A percentile compares a stretch with the other conserved stretches of the same genome.
Conservation (phyloP, 2,797 vertebrate species). For the Aratinga solstitialis region DNA sequence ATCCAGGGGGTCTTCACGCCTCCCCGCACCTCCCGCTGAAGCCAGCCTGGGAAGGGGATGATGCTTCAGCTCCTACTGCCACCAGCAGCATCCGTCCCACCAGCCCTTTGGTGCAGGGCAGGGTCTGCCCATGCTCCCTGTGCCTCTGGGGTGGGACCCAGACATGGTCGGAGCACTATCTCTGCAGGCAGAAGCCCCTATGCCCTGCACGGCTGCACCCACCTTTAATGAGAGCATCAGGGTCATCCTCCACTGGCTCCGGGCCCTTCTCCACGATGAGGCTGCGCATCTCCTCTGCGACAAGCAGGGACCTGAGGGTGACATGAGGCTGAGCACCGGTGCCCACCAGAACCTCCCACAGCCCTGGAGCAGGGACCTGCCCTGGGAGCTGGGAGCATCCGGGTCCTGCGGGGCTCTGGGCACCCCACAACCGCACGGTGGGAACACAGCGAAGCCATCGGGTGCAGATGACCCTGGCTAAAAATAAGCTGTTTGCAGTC, state of each 20-base stretch:
- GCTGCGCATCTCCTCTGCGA: slow-evolving; percentile 88
- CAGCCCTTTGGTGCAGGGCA: rapidly evolving
- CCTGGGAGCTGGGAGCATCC: rapidly evolving
- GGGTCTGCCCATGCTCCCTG: neutral
- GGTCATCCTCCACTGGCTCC: slow-evolving; percentile 83
- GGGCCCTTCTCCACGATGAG: slow-evolving; percentile 88
- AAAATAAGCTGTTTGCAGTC: slow-evolving; percentile 90
- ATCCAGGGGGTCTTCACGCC: slow-evolving; percentile 85
- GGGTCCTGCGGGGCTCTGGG: neutral
- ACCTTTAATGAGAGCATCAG: slow-evolving; percentile 91
- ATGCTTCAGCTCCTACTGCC: neutral
- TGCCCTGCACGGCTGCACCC: neutral
- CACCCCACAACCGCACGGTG: slow-evolving; percentile 47
- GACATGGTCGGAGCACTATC: neutral
- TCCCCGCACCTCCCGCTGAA: slow-evolving; percentile 85
- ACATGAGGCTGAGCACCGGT: neutral
- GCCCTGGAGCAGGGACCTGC: neutral
- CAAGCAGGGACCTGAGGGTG: slow-evolving; percentile 77
- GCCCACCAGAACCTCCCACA: rapidly evolving
- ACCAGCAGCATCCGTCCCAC: rapidly evolving
- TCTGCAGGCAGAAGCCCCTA: neutral
- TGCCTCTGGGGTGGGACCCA: neutral
- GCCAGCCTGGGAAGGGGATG: slow-evolving; percentile 83
- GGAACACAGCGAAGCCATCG: slow-evolving; percentile 80
- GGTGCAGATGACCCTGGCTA: slow-evolving; percentile 87